A percentile compares a stretch with the other conserved stretches of the same genome.
These are phyloP conservation scores for Naja naja DNA, from an alignment of 2,113 vertebrate species.

Conservation along the genomic window DNA sequence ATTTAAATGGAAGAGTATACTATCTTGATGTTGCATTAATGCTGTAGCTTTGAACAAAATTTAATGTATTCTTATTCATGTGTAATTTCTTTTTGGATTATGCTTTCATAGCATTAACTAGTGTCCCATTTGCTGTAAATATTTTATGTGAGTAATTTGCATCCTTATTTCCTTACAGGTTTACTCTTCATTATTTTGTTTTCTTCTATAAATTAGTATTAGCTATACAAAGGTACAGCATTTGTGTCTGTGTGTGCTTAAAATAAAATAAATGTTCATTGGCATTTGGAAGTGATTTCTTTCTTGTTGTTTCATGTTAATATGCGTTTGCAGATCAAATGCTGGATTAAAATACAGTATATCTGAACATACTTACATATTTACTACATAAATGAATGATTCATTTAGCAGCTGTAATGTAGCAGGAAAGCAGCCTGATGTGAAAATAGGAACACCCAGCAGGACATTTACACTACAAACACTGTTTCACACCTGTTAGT, in stretches of 20 bases:
- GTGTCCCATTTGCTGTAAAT: neutral
- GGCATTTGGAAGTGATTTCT: neutral
- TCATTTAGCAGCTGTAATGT: constrained; percentile 11
- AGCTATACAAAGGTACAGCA: constrained; percentile 2
- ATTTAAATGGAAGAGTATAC: neutral
- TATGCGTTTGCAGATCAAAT: constrained; percentile 22
- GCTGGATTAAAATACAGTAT: constrained; percentile 22
- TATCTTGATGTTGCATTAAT: neutral
- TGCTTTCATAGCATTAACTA: constrained; percentile 6
- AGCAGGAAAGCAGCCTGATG: constrained; percentile 14
- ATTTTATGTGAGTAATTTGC: neutral
- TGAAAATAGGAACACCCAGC: constrained; percentile 24
- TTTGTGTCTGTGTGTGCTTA: constrained; percentile 1
- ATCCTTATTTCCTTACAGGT: constrained; percentile 13
- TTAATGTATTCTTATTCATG: constrained; percentile 9
- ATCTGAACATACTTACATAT: neutral
- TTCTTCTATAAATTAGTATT: neutral
- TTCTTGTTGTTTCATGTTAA: neutral
- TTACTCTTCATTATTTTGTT: constrained; percentile 22
- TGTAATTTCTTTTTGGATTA: neutral
- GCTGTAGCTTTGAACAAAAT: constrained; percentile 6
- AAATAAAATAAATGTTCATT: neutral
- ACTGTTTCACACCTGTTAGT: constrained; percentile 43
- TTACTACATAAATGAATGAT: constrained; percentile 20
- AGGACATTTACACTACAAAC: constrained; percentile 4